A percentile compares a stretch with the other conserved stretches of the same genome.
Conservation (phyloP, 2,113 vertebrate species). For the Hemibagrus wyckioides region DNA sequence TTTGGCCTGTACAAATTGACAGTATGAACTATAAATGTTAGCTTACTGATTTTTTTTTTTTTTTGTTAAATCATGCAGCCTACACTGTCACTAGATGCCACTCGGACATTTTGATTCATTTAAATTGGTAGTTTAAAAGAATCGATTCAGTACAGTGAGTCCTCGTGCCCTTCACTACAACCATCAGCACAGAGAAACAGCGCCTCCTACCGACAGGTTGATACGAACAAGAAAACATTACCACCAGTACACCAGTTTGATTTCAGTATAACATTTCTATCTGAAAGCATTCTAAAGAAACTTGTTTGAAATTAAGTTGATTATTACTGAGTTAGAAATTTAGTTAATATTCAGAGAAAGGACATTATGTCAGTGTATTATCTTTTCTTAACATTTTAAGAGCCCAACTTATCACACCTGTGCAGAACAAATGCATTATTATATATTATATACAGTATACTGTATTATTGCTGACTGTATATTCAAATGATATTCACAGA, state of each 20-base stretch:
- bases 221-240: not conserved
- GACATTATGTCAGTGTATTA: not conserved
- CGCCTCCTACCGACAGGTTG: slow-evolving; percentile 38
- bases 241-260: not conserved
- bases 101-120: not conserved
- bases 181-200: slow-evolving; percentile 11
- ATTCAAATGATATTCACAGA: not conserved
- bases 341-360: not conserved
- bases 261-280: not conserved
- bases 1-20: not conserved
- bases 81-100: not conserved
- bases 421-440: too few species aligned
- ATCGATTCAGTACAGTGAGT: slow-evolving; percentile 17
- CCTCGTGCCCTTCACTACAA: not conserved
- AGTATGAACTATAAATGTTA: not conserved
- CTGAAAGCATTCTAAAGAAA: not conserved
- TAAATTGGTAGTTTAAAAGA: not conserved
- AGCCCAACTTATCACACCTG: too few species aligned
- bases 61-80: not conserved
- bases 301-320: not conserved
- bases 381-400: not conserved
- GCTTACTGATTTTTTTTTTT: not conserved
- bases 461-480: not conserved
- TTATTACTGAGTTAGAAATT: too few species aligned
- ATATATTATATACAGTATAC: not conserved